A percentile compares a stretch with the other conserved stretches of the same genome.
Evolutionary conservation across 2,113 vertebrate species (phyloP).

Genomic region (Oxyura jamaicensis): DNA sequence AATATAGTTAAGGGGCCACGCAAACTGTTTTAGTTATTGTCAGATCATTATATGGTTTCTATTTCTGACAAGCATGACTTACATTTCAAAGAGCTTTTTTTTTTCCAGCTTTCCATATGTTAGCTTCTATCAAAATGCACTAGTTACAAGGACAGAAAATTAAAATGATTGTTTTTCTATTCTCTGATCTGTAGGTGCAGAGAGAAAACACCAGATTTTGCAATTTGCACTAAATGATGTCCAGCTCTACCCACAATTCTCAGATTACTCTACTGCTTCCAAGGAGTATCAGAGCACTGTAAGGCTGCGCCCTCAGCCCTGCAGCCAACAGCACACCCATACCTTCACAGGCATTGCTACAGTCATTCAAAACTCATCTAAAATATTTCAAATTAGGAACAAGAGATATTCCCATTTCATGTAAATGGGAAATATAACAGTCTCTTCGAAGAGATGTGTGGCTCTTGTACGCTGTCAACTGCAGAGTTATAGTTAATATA

Average conservation of each 20-base stretch:
- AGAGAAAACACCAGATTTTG: not conserved
- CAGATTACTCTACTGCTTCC: not conserved
- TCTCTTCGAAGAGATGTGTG: not conserved
- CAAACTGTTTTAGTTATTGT: constrained; percentile 19
- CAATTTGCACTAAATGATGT: not conserved
- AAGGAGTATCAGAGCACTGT: not conserved
- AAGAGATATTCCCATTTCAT: not conserved
- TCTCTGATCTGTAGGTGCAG: not conserved
- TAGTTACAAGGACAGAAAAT: not conserved
- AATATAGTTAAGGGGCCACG: not conserved
- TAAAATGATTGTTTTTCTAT: not conserved
- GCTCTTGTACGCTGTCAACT: not conserved
- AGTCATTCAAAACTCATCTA: not conserved
- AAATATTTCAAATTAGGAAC: not conserved
- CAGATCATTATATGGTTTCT: not conserved
- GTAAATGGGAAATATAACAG: not conserved
- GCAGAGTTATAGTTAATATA: not conserved
- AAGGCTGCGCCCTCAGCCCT: not conserved
- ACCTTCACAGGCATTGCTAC: not conserved
- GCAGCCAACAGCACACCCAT: not conserved
- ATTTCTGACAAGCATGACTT: constrained; percentile 28
- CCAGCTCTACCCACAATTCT: not conserved
- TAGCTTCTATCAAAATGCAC: constrained; percentile 16
- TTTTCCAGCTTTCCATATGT: constrained; percentile 6
- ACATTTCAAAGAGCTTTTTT: not conserved